These are phyloP conservation scores for Thymelicus acteon DNA, from an alignment of 2,888 invertebrate species.

Conservation along the genomic window DNA sequence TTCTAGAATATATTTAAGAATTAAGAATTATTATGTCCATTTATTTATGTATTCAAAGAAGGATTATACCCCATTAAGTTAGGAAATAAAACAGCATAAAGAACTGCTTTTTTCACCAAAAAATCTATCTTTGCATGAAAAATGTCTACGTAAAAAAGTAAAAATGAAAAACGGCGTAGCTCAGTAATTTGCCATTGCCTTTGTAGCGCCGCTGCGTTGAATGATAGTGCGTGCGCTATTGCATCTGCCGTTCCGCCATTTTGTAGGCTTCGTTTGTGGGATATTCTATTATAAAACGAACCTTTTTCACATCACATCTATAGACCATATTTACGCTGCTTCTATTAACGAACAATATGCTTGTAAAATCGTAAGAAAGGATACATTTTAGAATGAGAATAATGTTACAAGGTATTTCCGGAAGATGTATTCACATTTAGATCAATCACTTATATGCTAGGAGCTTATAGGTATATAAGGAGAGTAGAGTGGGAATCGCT, in stretches of 20 bases:
- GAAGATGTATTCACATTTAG: too few species aligned
- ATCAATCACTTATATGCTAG: too few species aligned
- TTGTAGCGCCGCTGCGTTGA: constrained; percentile 27
- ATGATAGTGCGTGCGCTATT: constrained; percentile 35
- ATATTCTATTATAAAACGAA: constrained; percentile 20
- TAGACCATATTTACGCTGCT: background rate
- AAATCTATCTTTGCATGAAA: constrained; percentile 2
- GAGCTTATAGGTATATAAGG: too few species aligned
- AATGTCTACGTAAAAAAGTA: constrained; percentile 29
- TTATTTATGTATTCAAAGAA: too few species aligned
- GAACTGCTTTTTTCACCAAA: background rate
- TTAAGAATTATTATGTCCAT: too few species aligned
- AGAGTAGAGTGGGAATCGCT: too few species aligned
- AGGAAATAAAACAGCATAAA: too few species aligned
- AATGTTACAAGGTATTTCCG: background rate
- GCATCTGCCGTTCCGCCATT: constrained; percentile 34
- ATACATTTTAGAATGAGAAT: background rate
- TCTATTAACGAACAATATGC: background rate
- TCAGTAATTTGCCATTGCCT: constrained; percentile 29
- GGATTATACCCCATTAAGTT: too few species aligned
- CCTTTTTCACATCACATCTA: background rate
- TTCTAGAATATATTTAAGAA: too few species aligned
- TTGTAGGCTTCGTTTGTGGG: constrained; percentile 34
- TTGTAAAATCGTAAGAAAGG: background rate
- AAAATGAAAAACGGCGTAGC: constrained; percentile 31